Conservation (phyloP, 2,888 invertebrate species). For the Ischnus inquisitorius region DNA sequence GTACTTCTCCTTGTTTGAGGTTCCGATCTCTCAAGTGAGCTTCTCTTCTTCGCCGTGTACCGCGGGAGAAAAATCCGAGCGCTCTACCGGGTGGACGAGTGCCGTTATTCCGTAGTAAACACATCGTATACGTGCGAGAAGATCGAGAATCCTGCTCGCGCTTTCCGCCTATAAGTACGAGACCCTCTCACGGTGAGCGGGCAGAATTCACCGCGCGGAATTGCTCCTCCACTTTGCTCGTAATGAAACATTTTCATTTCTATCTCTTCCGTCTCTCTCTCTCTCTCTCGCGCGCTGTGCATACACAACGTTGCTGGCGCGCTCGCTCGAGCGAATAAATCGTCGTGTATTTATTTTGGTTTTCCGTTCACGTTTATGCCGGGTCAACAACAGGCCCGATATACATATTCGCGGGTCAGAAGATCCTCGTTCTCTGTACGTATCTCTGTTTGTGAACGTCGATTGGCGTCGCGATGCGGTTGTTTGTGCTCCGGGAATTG, state of each 20-base stretch:
- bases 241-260: conserved; percentile 35
- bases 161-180: conserved; percentile 7
- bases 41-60: conserved; percentile 13
- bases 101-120: conserved; percentile 66
- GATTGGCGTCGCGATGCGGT: not conserved
- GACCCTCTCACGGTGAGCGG: conserved; percentile 5
- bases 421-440: not conserved
- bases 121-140: conserved; percentile 40
- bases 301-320: not conserved
- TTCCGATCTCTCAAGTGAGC: conserved; percentile 44
- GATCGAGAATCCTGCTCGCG: conserved; percentile 46
- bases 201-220: conserved; percentile 35
- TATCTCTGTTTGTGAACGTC: not conserved
- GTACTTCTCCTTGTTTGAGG: conserved; percentile 20
- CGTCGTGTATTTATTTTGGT: not conserved
- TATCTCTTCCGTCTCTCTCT: no score
- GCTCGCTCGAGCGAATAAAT: conserved; percentile 5
- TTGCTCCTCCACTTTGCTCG: conserved; percentile 25
- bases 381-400: not conserved
- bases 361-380: not conserved
- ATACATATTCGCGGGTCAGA: conserved; percentile 14
- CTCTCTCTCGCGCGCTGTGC: no score
- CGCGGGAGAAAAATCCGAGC: conserved; percentile 28
- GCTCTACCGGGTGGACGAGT: conserved; percentile 40
- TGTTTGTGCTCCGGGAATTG: conserved; percentile 1